These are phyloP conservation scores for Euplagia quadripunctaria DNA, from an alignment of 2,888 invertebrate genomes.

Conservation along the genomic window DNA sequence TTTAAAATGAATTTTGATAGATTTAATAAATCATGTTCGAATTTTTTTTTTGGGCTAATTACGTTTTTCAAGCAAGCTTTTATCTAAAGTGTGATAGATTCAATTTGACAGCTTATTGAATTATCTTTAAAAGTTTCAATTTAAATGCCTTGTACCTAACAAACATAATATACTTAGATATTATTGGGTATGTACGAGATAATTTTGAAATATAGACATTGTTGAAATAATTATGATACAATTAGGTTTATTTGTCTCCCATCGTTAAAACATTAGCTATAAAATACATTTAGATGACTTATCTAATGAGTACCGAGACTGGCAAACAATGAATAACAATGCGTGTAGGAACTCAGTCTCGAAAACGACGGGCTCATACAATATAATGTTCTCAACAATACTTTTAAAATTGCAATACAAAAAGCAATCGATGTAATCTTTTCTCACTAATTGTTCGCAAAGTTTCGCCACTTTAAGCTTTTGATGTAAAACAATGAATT, in stretches of 20 bases:
- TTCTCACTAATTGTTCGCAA: conserved; percentile 47
- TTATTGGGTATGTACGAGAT: too few species aligned
- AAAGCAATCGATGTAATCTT: conserved; percentile 38
- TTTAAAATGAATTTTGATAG: neutral
- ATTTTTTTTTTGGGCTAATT: neutral
- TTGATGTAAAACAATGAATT: conserved; percentile 53
- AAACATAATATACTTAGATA: neutral
- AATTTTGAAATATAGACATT: neutral
- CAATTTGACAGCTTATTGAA: neutral
- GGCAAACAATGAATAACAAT: conserved; percentile 15
- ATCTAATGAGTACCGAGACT: conserved; percentile 13
- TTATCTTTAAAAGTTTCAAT: neutral
- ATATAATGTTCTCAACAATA: conserved; percentile 11
- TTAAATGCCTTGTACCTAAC: neutral
- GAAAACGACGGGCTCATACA: neutral
- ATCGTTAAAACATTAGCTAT: conserved; percentile 13
- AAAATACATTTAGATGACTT: conserved; percentile 4
- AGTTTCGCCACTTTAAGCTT: conserved; percentile 43
- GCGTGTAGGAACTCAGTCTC: neutral
- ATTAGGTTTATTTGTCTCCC: conserved; percentile 11
- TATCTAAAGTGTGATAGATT: neutral
- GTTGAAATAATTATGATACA: neutral
- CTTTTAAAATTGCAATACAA: conserved; percentile 19
- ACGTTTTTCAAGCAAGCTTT: neutral
- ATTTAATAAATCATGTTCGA: neutral